Evolutionary conservation across 1,140 invertebrate genomes (phyloP), one percentile per base, ranked within the genome.

Genomic region (Drosophila santomea): DNA sequence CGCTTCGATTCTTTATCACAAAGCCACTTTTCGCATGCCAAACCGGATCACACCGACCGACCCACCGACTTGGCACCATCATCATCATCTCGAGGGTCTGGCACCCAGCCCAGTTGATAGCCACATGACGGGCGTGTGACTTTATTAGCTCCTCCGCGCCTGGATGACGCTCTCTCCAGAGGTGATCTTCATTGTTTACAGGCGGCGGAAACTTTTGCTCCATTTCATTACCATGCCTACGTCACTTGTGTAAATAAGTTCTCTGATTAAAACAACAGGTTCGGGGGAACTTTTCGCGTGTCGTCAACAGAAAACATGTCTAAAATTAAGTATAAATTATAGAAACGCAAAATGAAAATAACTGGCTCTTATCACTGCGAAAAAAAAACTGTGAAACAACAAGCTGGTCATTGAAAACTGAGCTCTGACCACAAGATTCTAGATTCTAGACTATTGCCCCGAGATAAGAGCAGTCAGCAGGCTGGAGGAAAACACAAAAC

Each of bases 81-180:
- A 48, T 20, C 44, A 48, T 71, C 44, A 48, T 71, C 71, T 88
- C 71, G 88, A 88, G 75, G 75, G 74, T 57, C 58, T 67, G 20
- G 4, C 36, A 15, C 28, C 41, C 15, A 48, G 54, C 28, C 41
- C 15, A 45, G 54, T 66, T 83, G 78, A 86, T 86, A 86, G 72
- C 80, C 83, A 88, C 84, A 83, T 89, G 84, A 88, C 84, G 55
- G 72, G 75, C 75, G 51, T 88, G 69, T 82, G 82, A 81, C 76
- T 69, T 67, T 60, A 59, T 69, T 71, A 47, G 32, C 67, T 56
- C 7, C n/a, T 23, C 41, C 23, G 7, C 28, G 28, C 43, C 11
- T 15, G 64, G 28, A 51, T 58, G 76, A 58, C 76, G 62, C 54
- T 57, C 54, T 52, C 73, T 57, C 55, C 61, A 57, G 44, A 47